A percentile compares a stretch with the other conserved stretches of the same genome.
Evolutionary conservation across 2,888 invertebrate species (phyloP).

Genomic region (Caradrina clavipalpis): DNA sequence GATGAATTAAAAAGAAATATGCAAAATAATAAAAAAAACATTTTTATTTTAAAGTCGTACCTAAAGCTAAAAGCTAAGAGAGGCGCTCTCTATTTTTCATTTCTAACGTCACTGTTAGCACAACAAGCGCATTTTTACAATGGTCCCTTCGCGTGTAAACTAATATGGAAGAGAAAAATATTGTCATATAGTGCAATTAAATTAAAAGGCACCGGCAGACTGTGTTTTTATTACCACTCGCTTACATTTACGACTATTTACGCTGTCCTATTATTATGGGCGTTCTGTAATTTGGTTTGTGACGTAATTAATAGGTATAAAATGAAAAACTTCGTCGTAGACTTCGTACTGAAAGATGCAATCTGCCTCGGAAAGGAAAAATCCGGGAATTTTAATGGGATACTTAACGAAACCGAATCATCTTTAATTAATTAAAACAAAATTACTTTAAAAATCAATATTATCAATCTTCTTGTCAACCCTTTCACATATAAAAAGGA

Average conservation of each 20-base stretch:
- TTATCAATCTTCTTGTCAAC: constrained; percentile 15
- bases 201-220: constrained; percentile 56
- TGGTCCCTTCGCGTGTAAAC: constrained; percentile 21
- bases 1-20: too few species aligned
- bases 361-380: neutral
- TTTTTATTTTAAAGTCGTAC: neutral
- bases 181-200: constrained; percentile 56
- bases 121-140: constrained; percentile 13
- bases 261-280: constrained; percentile 28
- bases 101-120: neutral
- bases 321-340: neutral
- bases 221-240: constrained; percentile 51
- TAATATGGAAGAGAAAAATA: constrained; percentile 49
- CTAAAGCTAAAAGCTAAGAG: neutral
- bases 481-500: constrained; percentile 34
- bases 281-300: neutral
- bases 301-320: neutral
- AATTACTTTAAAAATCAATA: constrained; percentile 31
- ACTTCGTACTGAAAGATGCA: neutral
- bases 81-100: neutral
- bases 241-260: constrained; percentile 43
- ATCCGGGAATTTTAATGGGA: neutral
- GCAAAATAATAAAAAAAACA: neutral
- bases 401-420: neutral
- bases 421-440: neutral